Percentiles rank a stretch among this genome's conserved stretches.
These are phyloP conservation scores for Platerodrilus igneus DNA, from an alignment of 2,888 invertebrate species.

Conservation along the genomic window DNA sequence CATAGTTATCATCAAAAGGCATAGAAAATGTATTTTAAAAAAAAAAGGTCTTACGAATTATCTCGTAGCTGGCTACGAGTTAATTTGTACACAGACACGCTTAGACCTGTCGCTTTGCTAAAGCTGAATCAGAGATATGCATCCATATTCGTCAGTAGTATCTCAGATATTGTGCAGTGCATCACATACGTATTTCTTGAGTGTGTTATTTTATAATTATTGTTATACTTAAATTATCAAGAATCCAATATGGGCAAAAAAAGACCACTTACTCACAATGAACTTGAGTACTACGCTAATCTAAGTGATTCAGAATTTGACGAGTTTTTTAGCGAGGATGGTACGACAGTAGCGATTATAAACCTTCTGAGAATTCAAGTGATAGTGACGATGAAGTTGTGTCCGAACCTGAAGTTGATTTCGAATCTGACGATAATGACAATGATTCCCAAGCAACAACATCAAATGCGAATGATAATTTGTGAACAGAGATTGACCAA, in stretches of 20 bases:
- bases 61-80: too few species aligned
- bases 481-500: too few species aligned
- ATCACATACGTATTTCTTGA: conserved; percentile 26
- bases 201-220: conserved; percentile 24
- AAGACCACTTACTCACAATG: conserved; percentile 28
- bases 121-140: conserved; percentile 17
- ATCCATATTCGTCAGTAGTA: conserved; percentile 19
- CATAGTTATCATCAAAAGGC: too few species aligned
- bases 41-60: too few species aligned
- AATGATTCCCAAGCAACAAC: too few species aligned
- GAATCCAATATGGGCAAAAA: conserved; percentile 25
- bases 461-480: too few species aligned
- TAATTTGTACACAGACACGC: too few species aligned
- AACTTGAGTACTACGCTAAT: conserved; percentile 28
- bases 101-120: conserved; percentile 17
- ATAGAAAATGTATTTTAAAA: neutral
- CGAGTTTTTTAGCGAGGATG: conserved; percentile 24
- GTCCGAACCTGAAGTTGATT: too few species aligned
- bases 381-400: too few species aligned
- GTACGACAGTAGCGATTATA: conserved; percentile 28
- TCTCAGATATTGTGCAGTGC: conserved; percentile 24
- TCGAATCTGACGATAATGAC: too few species aligned
- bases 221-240: too few species aligned
- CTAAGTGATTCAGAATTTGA: conserved; percentile 28
- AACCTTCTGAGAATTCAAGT: too few species aligned